phyloP scores from a whole-genome alignment of 1,140 invertebrate genomes.

The Drosophila subobscura region DNA sequence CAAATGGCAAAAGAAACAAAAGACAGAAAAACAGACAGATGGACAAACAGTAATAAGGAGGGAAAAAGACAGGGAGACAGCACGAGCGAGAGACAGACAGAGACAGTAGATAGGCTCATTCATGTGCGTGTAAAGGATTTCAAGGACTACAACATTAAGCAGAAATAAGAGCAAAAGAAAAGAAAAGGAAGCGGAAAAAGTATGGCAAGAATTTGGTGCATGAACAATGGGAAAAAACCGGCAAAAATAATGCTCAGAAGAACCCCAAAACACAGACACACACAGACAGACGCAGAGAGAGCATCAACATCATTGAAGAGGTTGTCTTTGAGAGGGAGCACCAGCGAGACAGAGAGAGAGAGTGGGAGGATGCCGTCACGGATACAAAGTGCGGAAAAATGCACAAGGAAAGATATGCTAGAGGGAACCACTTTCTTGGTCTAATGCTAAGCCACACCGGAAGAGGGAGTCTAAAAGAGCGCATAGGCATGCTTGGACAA shows the following conservation, averaged over 20 bases:
- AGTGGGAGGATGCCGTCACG: constrained; percentile 11
- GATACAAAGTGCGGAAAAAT: constrained; percentile 30
- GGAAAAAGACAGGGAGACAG: constrained; percentile 2
- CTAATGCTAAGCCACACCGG: too few relatives aligned
- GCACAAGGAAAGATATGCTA: constrained; percentile 8
- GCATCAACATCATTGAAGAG: constrained; percentile 49
- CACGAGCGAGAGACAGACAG: not conserved
- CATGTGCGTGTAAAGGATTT: constrained; percentile 69
- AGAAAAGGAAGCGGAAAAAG: constrained; percentile 29
- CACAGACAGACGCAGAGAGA: too few relatives aligned
- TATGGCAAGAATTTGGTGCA: constrained; percentile 67
- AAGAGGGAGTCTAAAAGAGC: not conserved
- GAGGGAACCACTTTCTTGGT: too few relatives aligned
- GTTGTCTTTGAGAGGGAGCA: constrained; percentile 24
- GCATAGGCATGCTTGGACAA: too few relatives aligned
- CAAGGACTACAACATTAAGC: constrained; percentile 78
- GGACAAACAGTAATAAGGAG: constrained; percentile 10
- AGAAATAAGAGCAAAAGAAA: constrained; percentile 12
- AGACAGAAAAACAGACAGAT: constrained; percentile 45
- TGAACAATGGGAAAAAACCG: constrained; percentile 65
- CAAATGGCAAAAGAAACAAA: constrained; percentile 76
- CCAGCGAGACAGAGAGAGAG: not conserved
- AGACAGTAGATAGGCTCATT: constrained; percentile 48
- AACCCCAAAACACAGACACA: constrained; percentile 33
- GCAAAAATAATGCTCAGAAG: constrained; percentile 29